Conservation (phyloP, 2,888 invertebrate genomes). For the Mythimna loreyi region DNA sequence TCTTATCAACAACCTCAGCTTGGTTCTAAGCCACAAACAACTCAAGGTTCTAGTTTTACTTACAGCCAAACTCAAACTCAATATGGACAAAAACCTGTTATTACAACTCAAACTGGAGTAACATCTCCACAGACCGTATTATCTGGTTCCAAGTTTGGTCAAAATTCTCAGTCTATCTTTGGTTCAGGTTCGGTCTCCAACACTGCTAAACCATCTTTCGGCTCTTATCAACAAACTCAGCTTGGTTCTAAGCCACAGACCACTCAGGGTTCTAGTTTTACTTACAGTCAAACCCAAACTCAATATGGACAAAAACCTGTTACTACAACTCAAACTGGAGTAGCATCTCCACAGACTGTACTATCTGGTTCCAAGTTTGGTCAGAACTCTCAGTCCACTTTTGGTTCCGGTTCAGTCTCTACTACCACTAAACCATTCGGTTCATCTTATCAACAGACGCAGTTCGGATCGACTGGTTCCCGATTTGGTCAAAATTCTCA, state of each 20-base stretch:
- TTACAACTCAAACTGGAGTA: slow-evolving; percentile 2
- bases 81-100: slow-evolving; percentile 24
- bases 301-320: slow-evolving; percentile 24
- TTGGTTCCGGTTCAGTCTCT: too few relatives aligned
- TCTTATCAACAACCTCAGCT: slow-evolving; percentile 20
- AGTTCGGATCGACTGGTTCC: too few relatives aligned
- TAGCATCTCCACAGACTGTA: neutral
- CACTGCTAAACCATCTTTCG: slow-evolving; percentile 15
- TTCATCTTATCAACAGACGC: too few relatives aligned
- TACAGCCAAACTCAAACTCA: slow-evolving; percentile 24
- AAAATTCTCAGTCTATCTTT: slow-evolving; percentile 12
- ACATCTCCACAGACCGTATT: slow-evolving; percentile 37
- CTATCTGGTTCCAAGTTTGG: slow-evolving; percentile 13
- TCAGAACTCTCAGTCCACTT: too few relatives aligned
- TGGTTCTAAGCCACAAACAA: slow-evolving; percentile 15
- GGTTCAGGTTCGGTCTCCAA: neutral
- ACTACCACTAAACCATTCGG: too few relatives aligned
- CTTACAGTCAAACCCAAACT: slow-evolving; percentile 9
- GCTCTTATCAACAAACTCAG: neutral
- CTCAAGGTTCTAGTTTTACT: slow-evolving; percentile 20
- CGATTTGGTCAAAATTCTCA: too few relatives aligned
- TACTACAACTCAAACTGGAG: slow-evolving; percentile 1
- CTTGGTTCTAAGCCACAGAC: slow-evolving; percentile 4
- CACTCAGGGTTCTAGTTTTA: slow-evolving; percentile 3
- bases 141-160: slow-evolving; percentile 13